phyloP scores from a whole-genome alignment of 2,888 invertebrate genomes.

The Taenaris catops region DNA sequence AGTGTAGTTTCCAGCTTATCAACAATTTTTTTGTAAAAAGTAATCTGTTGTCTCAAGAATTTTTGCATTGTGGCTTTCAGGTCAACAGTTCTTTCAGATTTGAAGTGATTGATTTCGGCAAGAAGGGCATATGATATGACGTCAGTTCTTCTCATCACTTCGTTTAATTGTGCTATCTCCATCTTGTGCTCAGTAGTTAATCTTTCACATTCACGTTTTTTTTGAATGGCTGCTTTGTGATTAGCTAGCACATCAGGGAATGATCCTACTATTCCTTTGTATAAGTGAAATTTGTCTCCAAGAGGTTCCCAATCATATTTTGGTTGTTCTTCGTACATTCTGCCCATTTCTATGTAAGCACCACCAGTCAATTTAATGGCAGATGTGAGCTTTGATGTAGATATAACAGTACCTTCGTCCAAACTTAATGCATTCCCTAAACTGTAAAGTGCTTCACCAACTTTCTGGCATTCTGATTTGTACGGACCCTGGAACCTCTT shows the following conservation, averaged over 20 bases:
- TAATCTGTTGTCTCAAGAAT: constrained; percentile 93
- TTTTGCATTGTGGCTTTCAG: constrained; percentile 91
- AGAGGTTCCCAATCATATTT: constrained; percentile 95
- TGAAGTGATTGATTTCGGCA: constrained; percentile 97
- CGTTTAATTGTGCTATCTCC: constrained; percentile 88
- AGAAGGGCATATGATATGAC: constrained; percentile 95
- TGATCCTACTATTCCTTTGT: constrained; percentile 93
- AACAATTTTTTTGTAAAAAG: constrained; percentile 93
- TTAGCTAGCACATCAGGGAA: constrained; percentile 95
- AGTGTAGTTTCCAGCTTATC: constrained; percentile 83
- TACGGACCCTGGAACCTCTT: constrained; percentile 92
- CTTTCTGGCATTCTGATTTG: constrained; percentile 94
- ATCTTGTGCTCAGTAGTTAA: constrained; percentile 90
- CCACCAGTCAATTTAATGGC: constrained; percentile 93
- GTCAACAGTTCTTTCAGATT: constrained; percentile 91
- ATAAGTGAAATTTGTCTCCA: constrained; percentile 94
- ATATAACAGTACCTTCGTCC: constrained; percentile 84
- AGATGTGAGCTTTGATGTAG: constrained; percentile 84
- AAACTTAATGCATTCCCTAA: constrained; percentile 91
- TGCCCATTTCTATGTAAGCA: constrained; percentile 93
- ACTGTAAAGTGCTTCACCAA: constrained; percentile 92
- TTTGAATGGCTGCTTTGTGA: constrained; percentile 94
- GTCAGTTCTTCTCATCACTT: constrained; percentile 91
- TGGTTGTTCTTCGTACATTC: constrained; percentile 94
- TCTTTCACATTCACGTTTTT: constrained; percentile 93